These are phyloP conservation scores for Calidris pugnax DNA, from an alignment of 2,113 vertebrate genomes.

Conservation along the genomic window DNA sequence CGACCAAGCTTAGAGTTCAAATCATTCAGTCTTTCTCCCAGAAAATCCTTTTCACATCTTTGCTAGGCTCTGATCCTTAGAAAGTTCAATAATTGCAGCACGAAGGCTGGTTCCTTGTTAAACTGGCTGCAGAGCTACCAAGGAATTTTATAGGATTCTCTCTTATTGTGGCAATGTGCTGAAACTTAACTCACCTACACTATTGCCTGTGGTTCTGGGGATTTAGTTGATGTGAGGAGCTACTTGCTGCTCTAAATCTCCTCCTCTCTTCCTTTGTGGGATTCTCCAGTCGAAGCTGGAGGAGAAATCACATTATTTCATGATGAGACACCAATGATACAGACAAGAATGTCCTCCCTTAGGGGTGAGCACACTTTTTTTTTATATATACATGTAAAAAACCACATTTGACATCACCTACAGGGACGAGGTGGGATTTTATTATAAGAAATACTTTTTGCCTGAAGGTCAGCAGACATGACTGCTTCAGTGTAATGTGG, in stretches of 20 bases:
- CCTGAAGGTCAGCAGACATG: neutral
- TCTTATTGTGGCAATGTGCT: neutral
- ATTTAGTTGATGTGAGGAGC: neutral
- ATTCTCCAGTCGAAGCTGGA: neutral
- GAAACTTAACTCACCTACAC: neutral
- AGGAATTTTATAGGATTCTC: neutral
- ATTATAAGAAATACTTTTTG: neutral
- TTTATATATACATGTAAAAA: neutral
- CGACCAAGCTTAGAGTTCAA: neutral
- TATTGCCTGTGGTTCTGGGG: neutral
- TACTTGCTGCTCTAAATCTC: neutral
- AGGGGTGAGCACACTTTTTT: neutral
- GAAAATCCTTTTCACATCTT: neutral
- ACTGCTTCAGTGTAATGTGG: neutral
- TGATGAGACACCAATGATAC: accelerated
- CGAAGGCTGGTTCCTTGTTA: neutral
- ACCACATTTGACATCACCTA: accelerated
- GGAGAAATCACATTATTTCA: neutral
- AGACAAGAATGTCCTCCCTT: neutral
- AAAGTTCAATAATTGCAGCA: neutral
- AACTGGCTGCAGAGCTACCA: neutral
- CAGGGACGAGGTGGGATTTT: neutral
- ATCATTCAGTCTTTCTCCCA: neutral
- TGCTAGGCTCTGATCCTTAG: neutral
- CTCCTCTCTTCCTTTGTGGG: neutral